A percentile compares a stretch with the other conserved stretches of the same genome.
Evolutionary conservation across 2,113 vertebrate species (phyloP).

Genomic region (Leucosticte australis): DNA sequence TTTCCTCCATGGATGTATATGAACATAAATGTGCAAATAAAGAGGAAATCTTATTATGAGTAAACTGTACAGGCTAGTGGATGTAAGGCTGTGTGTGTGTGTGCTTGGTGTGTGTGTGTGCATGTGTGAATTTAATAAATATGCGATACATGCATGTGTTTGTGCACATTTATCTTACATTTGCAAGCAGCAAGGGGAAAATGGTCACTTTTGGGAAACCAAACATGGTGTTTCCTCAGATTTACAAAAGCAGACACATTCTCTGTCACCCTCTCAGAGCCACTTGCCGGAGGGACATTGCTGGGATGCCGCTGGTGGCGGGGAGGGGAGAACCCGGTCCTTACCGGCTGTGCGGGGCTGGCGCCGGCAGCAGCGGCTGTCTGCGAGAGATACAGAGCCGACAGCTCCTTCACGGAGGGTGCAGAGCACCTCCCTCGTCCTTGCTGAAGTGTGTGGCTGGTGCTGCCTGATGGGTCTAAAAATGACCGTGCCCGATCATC

Average conservation of each 20-base stretch:
- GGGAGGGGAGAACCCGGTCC: conserved; percentile 33
- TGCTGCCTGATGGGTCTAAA: conserved; percentile 46
- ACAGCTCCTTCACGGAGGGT: conserved; percentile 79
- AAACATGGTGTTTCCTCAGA: fast-evolving
- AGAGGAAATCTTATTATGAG: neutral
- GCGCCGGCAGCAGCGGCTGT: conserved; percentile 69
- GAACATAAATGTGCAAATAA: neutral
- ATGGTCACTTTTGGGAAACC: neutral
- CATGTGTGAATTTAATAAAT: neutral
- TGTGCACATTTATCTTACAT: too few species aligned
- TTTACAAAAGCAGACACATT: fast-evolving
- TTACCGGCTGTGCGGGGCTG: conserved; percentile 68
- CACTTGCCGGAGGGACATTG: neutral
- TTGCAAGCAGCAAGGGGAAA: neutral
- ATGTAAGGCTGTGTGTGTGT: fast-evolving
- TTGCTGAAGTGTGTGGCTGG: conserved; percentile 2
- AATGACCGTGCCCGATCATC: conserved; percentile 65
- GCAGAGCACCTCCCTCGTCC: conserved; percentile 47
- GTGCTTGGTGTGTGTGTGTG: too few species aligned
- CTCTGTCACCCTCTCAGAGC: neutral
- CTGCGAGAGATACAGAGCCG: conserved; percentile 76
- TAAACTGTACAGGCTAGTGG: neutral
- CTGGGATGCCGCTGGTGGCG: neutral
- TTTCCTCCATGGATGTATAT: neutral
- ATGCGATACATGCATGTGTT: fast-evolving